These are phyloP conservation scores for Napeogenes inachia DNA, from an alignment of 2,888 invertebrate species.

Conservation along the genomic window DNA sequence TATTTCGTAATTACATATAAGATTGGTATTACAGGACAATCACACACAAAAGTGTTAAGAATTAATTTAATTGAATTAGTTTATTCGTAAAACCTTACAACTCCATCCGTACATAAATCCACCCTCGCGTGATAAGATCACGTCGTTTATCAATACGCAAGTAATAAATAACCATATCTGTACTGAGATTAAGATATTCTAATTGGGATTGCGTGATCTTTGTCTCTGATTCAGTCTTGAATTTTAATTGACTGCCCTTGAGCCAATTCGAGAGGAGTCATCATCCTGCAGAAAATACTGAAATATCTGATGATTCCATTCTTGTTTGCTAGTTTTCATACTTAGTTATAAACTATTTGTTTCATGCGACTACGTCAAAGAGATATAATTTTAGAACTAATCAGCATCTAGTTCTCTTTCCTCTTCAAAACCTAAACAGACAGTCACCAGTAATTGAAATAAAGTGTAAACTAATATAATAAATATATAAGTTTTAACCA, in stretches of 20 bases:
- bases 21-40: not conserved
- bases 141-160: conserved; percentile 46
- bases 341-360: no score
- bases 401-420: no score
- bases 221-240: conserved; percentile 13
- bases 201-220: conserved; percentile 34
- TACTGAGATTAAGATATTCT: conserved; percentile 35
- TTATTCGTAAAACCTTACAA: conserved; percentile 23
- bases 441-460: no score
- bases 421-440: no score
- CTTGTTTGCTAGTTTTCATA: no score
- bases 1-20: not conserved
- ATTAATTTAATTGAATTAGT: not conserved
- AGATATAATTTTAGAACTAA: no score
- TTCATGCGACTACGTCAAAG: no score
- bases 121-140: conserved; percentile 42
- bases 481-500: no score
- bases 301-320: no score
- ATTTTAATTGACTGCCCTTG: conserved; percentile 6
- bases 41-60: not conserved
- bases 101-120: conserved; percentile 44
- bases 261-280: not conserved
- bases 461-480: no score
- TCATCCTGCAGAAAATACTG: no score
- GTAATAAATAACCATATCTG: conserved; percentile 46